Evolutionary conservation across 2,113 vertebrate species (phyloP), one percentile per base, ranked within the genome.

Genomic region (Lophotis ruficrista): DNA sequence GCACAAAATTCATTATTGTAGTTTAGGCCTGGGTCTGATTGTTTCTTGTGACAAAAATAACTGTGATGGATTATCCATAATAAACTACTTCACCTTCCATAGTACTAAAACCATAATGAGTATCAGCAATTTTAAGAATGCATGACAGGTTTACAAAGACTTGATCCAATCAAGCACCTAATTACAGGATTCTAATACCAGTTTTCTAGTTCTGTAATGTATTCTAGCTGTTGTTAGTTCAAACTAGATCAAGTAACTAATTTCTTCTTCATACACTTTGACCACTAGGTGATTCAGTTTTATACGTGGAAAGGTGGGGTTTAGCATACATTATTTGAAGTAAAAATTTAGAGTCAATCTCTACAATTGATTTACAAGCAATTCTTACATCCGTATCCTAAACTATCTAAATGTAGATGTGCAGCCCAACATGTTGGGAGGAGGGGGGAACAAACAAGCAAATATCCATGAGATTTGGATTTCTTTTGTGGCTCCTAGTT

Each of bases 241-340:
- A 69, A 54, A 27, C 4, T 24, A 18, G 5, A 12, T 4, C 41
- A 25, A 70, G 18, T 31, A 76, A 9, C 8, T 60, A 25, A 54
- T 76, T 76, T 83, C 6, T 87, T 89, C 9, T 23, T 73, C 20
- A 5, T 3, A 1, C 61, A 6, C 4, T 38, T 66, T 0, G 0
- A 45, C 3, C 4, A 54, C 13, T 37, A 38, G 7, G 3, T 70
- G 35, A 48, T 80, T 53, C n/a, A 23, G 18, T 69, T 91, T 69
- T 61, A 43, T 30, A 33, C 5, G 31, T 43, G 21, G 18, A 77
- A 87, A 57, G 8, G 12, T 68, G 8, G 9, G 1, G 2, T 43
- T 66, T 61, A 78, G 84, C 87, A 89, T 22, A 43, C 1, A 9
- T 33, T 57, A 27, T 31, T 68, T 65, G 7, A 76, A 80, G 41